Base-by-base conservation (phyloP, 2,113 vertebrate species). In the Nerophis lumbriciformis region DNA sequence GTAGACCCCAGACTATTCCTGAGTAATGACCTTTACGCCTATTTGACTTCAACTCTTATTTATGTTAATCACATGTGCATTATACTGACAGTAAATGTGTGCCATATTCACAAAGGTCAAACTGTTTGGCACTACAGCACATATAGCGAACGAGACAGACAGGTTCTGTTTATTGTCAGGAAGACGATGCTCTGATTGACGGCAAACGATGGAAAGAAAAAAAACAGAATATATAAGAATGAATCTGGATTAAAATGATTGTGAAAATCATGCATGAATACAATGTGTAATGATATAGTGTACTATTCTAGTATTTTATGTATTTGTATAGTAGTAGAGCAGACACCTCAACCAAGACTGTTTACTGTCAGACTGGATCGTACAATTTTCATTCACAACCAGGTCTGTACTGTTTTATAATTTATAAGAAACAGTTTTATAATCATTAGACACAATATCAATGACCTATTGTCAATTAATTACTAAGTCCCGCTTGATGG, bases 21-120 rank as follows among this genome's bases (percentile, higher is more conserved):
- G 83, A 90, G 82, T 90, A 85, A 88, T 76, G 85, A 88, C 86
- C 87, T 89, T 90, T 90, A 90, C 82, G 85, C 83, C 79, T 80
- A 77, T 87, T 88, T 85, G 85, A 85, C 82, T 88, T 85, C 79
- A 78, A 85, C 73, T 83, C 83, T 85, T 85, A 85, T 82, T 85
- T 87, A 84, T 83, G 85, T 86, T 85, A 85, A 85, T 88, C 87
- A 87, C 68, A 81, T 87, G 78, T 76, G 79, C 77, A 74, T 85
- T 81, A 81, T 83, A 79, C 71, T n/a, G 82, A 79, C 80, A 79
- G 69, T 82, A 79, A 84, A 83, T 79, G 21, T 68, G 68, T 69
- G 74, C 69, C 77, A 76, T 78, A 71, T 77, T 65, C 54, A 38
- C 6, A 82, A 83, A 86, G 81, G 80, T 79, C 81, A 83, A 28